A percentile compares a stretch with the other conserved stretches of the same genome.
Conservation (phyloP, 2,113 vertebrate species). For the Melanerpes formicivorus region DNA sequence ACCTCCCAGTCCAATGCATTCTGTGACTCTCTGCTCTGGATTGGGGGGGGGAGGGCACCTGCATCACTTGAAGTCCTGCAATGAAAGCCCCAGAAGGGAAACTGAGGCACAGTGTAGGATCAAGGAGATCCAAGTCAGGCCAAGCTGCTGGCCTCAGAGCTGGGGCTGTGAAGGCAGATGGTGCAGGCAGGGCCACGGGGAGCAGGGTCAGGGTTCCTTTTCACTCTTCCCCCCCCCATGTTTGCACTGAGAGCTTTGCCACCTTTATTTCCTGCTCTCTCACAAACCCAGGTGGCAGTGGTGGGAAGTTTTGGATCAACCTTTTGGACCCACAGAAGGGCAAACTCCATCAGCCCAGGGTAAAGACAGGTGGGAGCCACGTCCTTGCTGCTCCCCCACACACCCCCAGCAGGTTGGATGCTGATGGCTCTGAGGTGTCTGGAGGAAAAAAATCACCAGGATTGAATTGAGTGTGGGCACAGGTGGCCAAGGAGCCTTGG, state of each 20-base stretch:
- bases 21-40: rapidly evolving
- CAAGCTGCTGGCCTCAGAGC: neutral
- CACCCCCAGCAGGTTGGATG: no score
- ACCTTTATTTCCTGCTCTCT: neutral
- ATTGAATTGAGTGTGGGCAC: no score
- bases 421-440: neutral
- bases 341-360: neutral
- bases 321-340: rapidly evolving
- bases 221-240: neutral
- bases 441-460: neutral
- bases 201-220: neutral
- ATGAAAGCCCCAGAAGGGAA: neutral
- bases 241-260: neutral
- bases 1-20: no score
- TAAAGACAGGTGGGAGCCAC: neutral
- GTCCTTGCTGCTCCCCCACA: neutral
- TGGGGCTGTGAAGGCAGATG: neutral
- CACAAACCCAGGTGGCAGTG: neutral
- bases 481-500: no score
- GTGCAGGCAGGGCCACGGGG: neutral
- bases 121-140: neutral
- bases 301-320: neutral
- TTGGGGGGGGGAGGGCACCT: no score
- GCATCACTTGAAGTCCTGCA: neutral
- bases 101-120: neutral